Base-by-base conservation (phyloP, 2,888 invertebrate species). In the Epicampocera succincta region DNA sequence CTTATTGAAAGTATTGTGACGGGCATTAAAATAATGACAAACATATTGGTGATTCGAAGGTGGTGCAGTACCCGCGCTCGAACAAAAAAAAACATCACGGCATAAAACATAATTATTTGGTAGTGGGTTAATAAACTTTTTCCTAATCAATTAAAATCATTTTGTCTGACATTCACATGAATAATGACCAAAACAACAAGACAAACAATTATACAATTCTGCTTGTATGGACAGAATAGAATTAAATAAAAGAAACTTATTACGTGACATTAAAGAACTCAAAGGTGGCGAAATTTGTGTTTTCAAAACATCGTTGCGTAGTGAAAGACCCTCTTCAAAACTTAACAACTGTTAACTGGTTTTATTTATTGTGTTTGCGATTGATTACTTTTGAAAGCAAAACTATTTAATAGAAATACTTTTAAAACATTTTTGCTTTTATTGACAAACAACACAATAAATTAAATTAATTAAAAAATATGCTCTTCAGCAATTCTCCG, bases 121-220 rank as follows among this genome's bases (percentile, higher is more conserved):
- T 48, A 50, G 38, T 54, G 56, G 77, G 63, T 77, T 56, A 65
- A 74, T 65, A 74, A 74, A 80, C 79, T 61, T 40, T 52, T 33
- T 33, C n/a, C 11, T 44, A 42, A 29, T 8, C 13, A 58, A 17
- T 61, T 40, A 60, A 40, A 42, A 17, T 8, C 44, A 61, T 50
- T 29, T 42, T 17, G 54, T 61, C 63, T 54, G 29, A 44, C 72
- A 63, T 29, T 73, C 63, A 54, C 44, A 52, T 42, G 8, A 33
- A 52, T 21, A 40, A 19, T 0, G 3, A 46, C 15, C 11, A 46
- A 56, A 21, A n/a, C 33, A 69, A 69, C 29, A 56, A 29, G 48
- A 54, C 52, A 72, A 54, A 46, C 38, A 54, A 54, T 6, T 46
- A 5, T 40, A 65, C 50, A 44, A 25, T 19, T n/a, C 38, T 52